These are phyloP conservation scores for Lagorchestes hirsutus DNA, from an alignment of 2,797 vertebrate species.

Conservation along the genomic window DNA sequence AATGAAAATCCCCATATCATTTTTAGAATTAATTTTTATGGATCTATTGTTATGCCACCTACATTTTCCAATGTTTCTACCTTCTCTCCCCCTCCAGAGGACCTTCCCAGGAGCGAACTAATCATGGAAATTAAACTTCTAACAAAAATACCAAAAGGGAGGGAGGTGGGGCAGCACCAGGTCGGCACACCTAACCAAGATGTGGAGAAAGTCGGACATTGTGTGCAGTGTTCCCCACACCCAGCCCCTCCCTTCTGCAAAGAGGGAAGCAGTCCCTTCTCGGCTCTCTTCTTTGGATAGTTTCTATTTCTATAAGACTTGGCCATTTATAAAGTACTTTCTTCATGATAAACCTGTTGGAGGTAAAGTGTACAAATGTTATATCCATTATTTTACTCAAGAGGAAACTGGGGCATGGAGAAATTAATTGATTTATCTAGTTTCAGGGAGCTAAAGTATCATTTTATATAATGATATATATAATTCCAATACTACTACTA, in stretches of 20 bases:
- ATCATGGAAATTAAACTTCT: not conserved
- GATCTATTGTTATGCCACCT: not conserved
- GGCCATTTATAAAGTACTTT: not conserved
- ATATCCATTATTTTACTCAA: not conserved
- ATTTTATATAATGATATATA: not conserved
- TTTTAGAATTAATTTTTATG: not conserved
- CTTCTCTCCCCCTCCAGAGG: not conserved
- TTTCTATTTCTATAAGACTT: not conserved
- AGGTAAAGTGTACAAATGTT: not conserved
- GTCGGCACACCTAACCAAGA: not conserved
- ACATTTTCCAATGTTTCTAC: not conserved
- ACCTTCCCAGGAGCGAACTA: not conserved
- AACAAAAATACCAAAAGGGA: not conserved
- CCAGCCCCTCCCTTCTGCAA: not conserved
- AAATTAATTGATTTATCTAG: not conserved
- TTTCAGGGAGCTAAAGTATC: not conserved
- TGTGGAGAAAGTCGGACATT: not conserved
- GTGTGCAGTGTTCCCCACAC: not conserved
- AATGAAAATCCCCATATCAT: not conserved
- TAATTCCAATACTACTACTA: not conserved
- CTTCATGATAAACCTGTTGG: not conserved
- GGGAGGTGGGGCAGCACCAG: not conserved
- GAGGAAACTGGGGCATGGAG: not conserved
- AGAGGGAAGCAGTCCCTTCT: not conserved
- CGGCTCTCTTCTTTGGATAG: not conserved